These are phyloP conservation scores for Aproaerema taeniolella DNA, from an alignment of 2,888 invertebrate species.

Conservation along the genomic window DNA sequence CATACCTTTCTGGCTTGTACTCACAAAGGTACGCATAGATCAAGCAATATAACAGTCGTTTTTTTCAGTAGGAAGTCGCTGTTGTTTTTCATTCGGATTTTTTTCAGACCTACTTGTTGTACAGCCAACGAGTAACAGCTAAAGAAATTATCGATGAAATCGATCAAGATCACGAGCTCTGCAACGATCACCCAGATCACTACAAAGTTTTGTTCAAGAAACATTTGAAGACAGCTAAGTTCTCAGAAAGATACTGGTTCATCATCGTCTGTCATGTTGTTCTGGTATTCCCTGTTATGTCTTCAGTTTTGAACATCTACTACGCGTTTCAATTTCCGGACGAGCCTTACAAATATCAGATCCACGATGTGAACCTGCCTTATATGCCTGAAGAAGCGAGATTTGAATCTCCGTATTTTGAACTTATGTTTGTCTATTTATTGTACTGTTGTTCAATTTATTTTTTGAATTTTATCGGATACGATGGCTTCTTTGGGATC, in stretches of 20 bases:
- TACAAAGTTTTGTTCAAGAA: conserved; percentile 25
- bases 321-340: conserved; percentile 31
- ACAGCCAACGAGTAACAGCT: conserved; percentile 27
- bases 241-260: conserved; percentile 38
- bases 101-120: conserved; percentile 40
- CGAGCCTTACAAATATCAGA: conserved; percentile 37
- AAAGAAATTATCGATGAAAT: conserved; percentile 42
- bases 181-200: conserved; percentile 24
- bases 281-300: conserved; percentile 36
- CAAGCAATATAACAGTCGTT: neutral
- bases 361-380: conserved; percentile 44
- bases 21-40: conserved; percentile 37
- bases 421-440: conserved; percentile 37
- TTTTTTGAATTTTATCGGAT: conserved; percentile 33
- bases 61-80: neutral
- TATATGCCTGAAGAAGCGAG: conserved; percentile 28
- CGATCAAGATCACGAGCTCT: conserved; percentile 31
- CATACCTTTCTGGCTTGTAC: conserved; percentile 40
- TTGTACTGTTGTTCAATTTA: conserved; percentile 29
- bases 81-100: neutral
- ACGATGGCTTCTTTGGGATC: conserved; percentile 49
- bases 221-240: conserved; percentile 25
- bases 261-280: conserved; percentile 21
- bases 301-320: conserved; percentile 29
- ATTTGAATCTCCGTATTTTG: conserved; percentile 42